phyloP scores from a whole-genome alignment of 2,888 invertebrate species.

The Sepioteuthis lessoniana region DNA sequence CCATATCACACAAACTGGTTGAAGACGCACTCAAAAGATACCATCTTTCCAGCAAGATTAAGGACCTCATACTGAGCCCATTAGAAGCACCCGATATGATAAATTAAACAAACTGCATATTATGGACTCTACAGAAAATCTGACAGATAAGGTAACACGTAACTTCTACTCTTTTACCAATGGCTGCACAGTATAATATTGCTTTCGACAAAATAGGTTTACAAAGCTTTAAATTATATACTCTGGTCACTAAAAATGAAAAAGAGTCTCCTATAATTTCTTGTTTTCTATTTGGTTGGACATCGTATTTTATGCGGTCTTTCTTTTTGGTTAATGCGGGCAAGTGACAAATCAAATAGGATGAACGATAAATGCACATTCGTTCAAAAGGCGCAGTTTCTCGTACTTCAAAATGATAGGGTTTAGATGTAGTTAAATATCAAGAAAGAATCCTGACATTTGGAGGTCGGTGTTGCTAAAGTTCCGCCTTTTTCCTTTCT shows the following conservation, averaged over 20 bases:
- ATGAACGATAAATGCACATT: background rate
- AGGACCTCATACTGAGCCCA: no score
- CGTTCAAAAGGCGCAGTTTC: background rate
- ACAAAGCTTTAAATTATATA: background rate
- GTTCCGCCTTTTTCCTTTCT: background rate
- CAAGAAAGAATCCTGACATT: background rate
- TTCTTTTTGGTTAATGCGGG: background rate
- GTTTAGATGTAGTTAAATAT: background rate
- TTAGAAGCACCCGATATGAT: no score
- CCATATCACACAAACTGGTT: no score
- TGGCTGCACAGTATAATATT: background rate
- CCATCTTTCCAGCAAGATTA: no score
- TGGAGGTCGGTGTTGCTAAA: background rate
- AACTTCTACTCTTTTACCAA: background rate
- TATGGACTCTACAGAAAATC: background rate
- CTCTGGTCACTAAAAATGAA: background rate
- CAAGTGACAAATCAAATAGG: background rate
- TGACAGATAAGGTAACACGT: background rate
- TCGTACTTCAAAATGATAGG: background rate
- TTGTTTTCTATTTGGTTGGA: background rate
- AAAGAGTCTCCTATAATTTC: background rate
- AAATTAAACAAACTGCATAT: no score
- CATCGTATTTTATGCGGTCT: background rate
- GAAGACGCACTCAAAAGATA: no score
- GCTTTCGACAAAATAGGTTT: background rate